Percentiles rank a stretch among this genome's conserved stretches.
Evolutionary conservation across 2,888 invertebrate genomes (phyloP).

Genomic region (Teleogryllus oceanicus): DNA sequence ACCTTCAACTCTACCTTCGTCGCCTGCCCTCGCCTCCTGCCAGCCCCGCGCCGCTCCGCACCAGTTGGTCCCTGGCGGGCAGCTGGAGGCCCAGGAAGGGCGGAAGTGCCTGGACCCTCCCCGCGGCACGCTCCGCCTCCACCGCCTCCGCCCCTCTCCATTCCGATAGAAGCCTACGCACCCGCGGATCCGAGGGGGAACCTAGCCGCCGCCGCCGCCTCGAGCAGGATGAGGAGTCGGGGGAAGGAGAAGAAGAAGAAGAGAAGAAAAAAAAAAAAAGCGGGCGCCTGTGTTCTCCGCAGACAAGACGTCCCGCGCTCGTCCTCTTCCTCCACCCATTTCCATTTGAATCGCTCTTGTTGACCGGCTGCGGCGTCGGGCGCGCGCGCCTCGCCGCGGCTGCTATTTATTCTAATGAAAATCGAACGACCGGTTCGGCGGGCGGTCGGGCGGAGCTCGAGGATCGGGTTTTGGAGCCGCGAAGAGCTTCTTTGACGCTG

Average conservation of each 20-base stretch:
- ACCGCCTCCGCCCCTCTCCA: background rate
- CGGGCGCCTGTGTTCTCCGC: background rate
- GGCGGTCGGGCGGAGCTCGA: background rate
- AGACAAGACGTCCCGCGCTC: background rate
- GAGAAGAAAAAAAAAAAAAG: background rate
- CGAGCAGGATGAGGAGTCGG: background rate
- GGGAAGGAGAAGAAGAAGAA: background rate
- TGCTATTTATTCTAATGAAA: background rate
- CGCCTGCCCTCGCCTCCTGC: background rate
- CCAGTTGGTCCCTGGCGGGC: background rate
- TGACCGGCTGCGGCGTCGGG: background rate
- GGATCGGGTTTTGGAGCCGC: background rate
- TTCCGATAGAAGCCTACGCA: background rate
- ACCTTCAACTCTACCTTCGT: background rate
- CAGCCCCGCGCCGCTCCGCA: background rate
- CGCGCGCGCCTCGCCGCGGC: background rate
- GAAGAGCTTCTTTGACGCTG: too few species aligned
- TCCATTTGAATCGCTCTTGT: conserved; percentile 2
- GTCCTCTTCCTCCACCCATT: background rate
- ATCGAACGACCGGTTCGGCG: background rate
- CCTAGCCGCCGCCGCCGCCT: too few species aligned
- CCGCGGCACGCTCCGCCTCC: background rate
- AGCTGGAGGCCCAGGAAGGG: background rate
- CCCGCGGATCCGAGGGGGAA: background rate
- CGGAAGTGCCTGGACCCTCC: conserved; percentile 18